Evolutionary conservation across 2,888 invertebrate species (phyloP), one percentile per base, ranked within the genome.

Genomic region (Embidobia sp.): DNA sequence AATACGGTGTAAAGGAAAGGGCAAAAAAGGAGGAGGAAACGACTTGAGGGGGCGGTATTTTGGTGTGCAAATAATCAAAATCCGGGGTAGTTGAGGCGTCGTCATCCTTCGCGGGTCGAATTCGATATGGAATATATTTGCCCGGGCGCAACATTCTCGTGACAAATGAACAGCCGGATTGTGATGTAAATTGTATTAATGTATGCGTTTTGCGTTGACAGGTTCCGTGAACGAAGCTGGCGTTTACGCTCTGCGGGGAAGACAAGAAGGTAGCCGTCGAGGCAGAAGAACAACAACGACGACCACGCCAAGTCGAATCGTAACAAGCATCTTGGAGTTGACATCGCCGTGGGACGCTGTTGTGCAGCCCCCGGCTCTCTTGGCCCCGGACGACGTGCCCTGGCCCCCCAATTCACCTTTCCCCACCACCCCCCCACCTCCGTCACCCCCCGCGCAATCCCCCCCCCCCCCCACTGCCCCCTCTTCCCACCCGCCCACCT

Each of bases 171-270:
- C n/a, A n/a, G n/a, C n/a, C n/a, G n/a, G n/a, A n/a, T n/a, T n/a
- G n/a, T n/a, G 40, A 48, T 48, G 37, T 61, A 55, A 67, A 53
- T 63, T 42, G 46, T 76, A 76, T 61, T 55, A 73, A 67, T 42
- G 35, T 49, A 51, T 70, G 63, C 46, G 31, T 69, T 75, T 63
- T 78, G 77, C 55, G 75, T 77, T 85, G 83, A 26, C 84, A 89
- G 89, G 86, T 70, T 85, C 86, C 42, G 87, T 87, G 79, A 88
- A 88, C 83, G 89, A 88, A 66, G 88, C 88, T 13, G 85, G 87
- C 18, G 85, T 87, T 64, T 88, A 86, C 81, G 86, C 87, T 40
- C 79, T 88, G 15, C 87, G 89, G 4, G 86, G 85, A 11, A 84
- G 86, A 77, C 87, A 88, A 80, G 87, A 86, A 67, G 85, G 85